Evolutionary conservation across 2,797 vertebrate species (phyloP).

Genomic region (Sebastes vulpes): DNA sequence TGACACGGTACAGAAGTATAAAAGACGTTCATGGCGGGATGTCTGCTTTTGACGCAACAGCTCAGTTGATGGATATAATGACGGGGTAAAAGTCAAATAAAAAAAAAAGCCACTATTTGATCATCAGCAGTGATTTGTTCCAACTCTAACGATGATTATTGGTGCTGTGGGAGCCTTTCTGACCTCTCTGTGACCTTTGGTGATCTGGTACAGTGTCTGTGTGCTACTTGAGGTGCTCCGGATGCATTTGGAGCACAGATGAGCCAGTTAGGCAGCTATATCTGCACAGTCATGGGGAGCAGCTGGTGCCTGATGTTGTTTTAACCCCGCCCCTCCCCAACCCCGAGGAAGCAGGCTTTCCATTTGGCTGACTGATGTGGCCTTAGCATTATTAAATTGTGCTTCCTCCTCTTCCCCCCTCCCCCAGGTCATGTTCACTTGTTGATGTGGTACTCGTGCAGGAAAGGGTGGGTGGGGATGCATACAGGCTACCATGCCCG

Average conservation of each 20-base stretch:
- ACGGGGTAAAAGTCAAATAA: not conserved
- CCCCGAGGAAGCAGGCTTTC: slow-evolving; percentile 60
- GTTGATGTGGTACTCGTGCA: slow-evolving; percentile 62
- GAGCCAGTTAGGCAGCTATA: slow-evolving; percentile 52
- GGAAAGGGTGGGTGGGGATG: slow-evolving; percentile 2
- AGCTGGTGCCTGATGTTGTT: slow-evolving; percentile 75
- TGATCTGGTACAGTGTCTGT: slow-evolving; percentile 1
- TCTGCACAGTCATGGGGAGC: slow-evolving; percentile 76
- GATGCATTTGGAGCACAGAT: slow-evolving; percentile 66
- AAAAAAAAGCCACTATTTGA: not conserved
- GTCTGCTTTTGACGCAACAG: not conserved
- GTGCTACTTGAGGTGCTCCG: slow-evolving; percentile 21
- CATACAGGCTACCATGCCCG: slow-evolving; percentile 16
- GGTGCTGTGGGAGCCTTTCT: not conserved
- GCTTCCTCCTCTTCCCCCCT: slow-evolving; percentile 30
- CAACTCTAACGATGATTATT: not conserved
- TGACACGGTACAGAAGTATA: not conserved
- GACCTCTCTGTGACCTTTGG: slow-evolving; percentile 53
- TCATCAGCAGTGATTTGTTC: not conserved
- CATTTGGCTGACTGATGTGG: slow-evolving; percentile 76
- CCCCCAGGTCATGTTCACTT: slow-evolving; percentile 62
- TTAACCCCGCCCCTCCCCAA: slow-evolving; percentile 31
- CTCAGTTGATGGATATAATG: not conserved
- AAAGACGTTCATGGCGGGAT: not conserved
- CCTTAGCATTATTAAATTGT: slow-evolving; percentile 61